Percentiles rank a stretch among this genome's conserved stretches.
phyloP scores from a whole-genome alignment of 92 coral and sea anemone genomes.

The Actinostola sp. region DNA sequence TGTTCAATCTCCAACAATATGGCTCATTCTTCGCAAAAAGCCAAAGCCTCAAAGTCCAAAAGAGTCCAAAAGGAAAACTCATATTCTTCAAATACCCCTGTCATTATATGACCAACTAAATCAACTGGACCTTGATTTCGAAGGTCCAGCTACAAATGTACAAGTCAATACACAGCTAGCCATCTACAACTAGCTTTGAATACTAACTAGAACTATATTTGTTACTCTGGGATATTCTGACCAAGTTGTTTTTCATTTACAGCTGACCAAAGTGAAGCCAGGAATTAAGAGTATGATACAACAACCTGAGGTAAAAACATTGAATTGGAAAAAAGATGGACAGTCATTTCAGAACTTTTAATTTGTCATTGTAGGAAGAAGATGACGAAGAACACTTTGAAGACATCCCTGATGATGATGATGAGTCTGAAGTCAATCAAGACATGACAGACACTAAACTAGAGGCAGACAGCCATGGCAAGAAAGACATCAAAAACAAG shows the following conservation, averaged over 20 bases:
- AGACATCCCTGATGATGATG: constrained; percentile 25
- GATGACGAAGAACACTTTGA: constrained; percentile 96
- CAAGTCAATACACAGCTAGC: too few relatives aligned
- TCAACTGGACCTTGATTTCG: too few relatives aligned
- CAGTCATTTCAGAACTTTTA: background rate
- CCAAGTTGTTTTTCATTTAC: constrained; percentile 21
- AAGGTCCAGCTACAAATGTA: too few relatives aligned
- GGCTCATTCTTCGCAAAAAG: too few relatives aligned
- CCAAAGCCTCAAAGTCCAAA: too few relatives aligned
- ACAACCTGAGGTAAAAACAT: constrained; percentile 88
- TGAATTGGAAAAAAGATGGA: background rate
- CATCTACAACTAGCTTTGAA: too few relatives aligned
- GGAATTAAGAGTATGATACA: constrained; percentile 81
- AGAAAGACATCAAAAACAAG: constrained; percentile 5
- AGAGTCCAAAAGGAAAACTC: too few relatives aligned
- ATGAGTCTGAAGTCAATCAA: background rate
- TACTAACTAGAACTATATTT: too few relatives aligned
- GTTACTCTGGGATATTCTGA: background rate
- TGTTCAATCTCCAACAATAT: too few relatives aligned
- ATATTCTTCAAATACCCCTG: too few relatives aligned
- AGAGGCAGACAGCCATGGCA: constrained; percentile 19
- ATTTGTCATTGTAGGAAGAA: constrained; percentile 60
- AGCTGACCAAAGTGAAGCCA: constrained; percentile 83
- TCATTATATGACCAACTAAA: too few relatives aligned
- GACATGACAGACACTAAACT: constrained; percentile 1